A percentile compares a stretch with the other conserved stretches of the same genome.
phyloP scores from a whole-genome alignment of 1,140 invertebrate species.

The Drosophila pandora region DNA sequence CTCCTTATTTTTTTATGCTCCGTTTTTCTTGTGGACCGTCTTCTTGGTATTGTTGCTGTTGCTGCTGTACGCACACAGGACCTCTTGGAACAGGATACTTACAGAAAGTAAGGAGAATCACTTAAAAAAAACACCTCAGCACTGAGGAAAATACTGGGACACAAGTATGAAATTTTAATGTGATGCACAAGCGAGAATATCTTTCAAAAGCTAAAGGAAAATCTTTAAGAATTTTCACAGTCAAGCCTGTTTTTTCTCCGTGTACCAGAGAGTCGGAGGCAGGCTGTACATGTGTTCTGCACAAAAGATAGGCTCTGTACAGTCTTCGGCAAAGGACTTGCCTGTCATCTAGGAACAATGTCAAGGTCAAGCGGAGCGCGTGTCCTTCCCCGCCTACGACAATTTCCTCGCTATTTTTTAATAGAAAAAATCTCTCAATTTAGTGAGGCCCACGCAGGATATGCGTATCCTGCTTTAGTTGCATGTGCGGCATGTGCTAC shows the following conservation, averaged over 20 bases:
- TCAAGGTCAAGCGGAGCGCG: conserved; percentile 72
- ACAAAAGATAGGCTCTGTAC: conserved; percentile 14
- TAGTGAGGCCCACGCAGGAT: conserved; percentile 63
- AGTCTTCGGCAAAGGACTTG: conserved; percentile 26
- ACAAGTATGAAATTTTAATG: neutral
- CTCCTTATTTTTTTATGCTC: conserved; percentile 52
- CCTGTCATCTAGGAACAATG: conserved; percentile 66
- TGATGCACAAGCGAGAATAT: neutral
- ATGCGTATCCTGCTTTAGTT: conserved; percentile 74
- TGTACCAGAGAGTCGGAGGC: neutral
- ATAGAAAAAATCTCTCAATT: conserved; percentile 77
- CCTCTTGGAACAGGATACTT: conserved; percentile 75
- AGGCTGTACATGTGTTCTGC: conserved; percentile 24
- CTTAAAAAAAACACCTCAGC: conserved; percentile 49
- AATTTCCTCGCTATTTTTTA: conserved; percentile 64
- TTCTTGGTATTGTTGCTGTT: conserved; percentile 52
- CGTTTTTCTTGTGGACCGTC: conserved; percentile 37
- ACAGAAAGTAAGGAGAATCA: conserved; percentile 46
- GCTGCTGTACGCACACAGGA: conserved; percentile 59
- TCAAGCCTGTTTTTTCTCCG: neutral
- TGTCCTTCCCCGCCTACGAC: conserved; percentile 48
- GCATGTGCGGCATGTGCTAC: conserved; percentile 60
- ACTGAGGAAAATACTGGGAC: neutral
- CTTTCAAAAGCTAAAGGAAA: neutral
- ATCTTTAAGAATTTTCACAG: neutral